Conservation (phyloP, 2,888 invertebrate genomes). For the Phalera bucephala region DNA sequence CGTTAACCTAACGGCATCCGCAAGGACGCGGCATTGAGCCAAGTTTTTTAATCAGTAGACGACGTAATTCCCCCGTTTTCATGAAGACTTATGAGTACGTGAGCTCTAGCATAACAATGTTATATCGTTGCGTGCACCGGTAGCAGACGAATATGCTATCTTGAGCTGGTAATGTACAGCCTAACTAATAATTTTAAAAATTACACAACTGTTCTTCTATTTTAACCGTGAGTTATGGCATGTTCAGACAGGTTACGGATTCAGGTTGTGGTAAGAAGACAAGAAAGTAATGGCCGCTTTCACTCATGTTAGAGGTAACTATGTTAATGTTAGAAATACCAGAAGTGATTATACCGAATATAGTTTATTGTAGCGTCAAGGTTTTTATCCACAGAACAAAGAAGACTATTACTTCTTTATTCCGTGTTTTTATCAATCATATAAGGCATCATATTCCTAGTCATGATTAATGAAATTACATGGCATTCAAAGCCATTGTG, state of each 20-base stretch:
- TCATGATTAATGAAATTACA: too few species aligned
- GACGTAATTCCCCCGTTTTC: constrained; percentile 24
- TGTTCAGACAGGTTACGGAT: constrained; percentile 45
- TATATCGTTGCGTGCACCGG: constrained; percentile 20
- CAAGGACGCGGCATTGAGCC: constrained; percentile 14
- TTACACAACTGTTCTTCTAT: too few species aligned
- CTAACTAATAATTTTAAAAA: too few species aligned
- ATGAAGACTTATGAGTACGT: constrained; percentile 26
- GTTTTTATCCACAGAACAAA: too few species aligned
- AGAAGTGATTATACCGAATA: too few species aligned
- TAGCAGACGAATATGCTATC: constrained; percentile 10
- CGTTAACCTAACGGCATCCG: background rate
- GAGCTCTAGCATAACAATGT: constrained; percentile 21
- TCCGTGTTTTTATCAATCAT: too few species aligned
- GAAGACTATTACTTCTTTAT: too few species aligned
- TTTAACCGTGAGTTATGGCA: constrained; percentile 29
- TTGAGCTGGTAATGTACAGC: too few species aligned
- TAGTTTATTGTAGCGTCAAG: too few species aligned
- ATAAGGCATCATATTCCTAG: too few species aligned
- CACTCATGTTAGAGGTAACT: constrained; percentile 47
- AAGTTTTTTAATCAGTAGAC: constrained; percentile 14
- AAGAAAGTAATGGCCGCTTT: constrained; percentile 48
- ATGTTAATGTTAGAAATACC: too few species aligned
- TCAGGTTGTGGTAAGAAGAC: constrained; percentile 44
- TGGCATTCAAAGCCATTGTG: too few species aligned